phyloP scores from a whole-genome alignment of 2,113 vertebrate genomes.

The Salvelinus namaycush region DNA sequence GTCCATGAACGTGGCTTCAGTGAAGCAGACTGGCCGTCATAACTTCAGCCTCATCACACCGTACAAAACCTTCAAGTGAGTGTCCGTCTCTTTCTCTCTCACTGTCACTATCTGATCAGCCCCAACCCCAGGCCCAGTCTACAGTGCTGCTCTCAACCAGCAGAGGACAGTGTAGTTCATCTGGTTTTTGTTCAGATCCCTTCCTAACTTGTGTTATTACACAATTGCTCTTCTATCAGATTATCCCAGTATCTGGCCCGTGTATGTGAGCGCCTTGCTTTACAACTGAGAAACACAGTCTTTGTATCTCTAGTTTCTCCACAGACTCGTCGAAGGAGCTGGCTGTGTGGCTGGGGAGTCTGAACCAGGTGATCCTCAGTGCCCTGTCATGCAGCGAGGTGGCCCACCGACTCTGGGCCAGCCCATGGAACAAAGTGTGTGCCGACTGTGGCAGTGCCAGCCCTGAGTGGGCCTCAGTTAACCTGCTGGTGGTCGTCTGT shows the following conservation, averaged over 20 bases:
- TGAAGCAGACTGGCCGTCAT: conserved; percentile 65
- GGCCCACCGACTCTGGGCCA: conserved; percentile 68
- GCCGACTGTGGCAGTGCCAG: conserved; percentile 66
- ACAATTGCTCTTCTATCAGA: too few relatives aligned
- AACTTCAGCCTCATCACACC: conserved; percentile 72
- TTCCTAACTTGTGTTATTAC: too few relatives aligned
- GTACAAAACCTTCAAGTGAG: conserved; percentile 73
- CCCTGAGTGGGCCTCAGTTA: conserved; percentile 79
- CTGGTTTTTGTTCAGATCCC: too few relatives aligned
- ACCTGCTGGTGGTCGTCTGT: conserved; percentile 77
- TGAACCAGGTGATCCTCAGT: conserved; percentile 60
- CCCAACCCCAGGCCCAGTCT: too few relatives aligned
- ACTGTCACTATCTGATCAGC: too few relatives aligned
- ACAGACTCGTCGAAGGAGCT: conserved; percentile 67
- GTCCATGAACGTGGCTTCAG: conserved; percentile 68
- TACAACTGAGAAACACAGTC: not conserved
- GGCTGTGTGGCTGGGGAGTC: conserved; percentile 59
- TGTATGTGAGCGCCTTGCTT: too few relatives aligned
- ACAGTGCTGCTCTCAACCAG: too few relatives aligned
- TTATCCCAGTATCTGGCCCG: too few relatives aligned
- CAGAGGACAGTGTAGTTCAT: too few relatives aligned
- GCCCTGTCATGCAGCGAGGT: conserved; percentile 75
- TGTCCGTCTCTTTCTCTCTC: not conserved
- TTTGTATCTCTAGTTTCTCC: conserved; percentile 43
- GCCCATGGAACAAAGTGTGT: conserved; percentile 72